Base-by-base conservation (phyloP, 92 coral and sea anemone genomes). In the Bergia sp. region DNA sequence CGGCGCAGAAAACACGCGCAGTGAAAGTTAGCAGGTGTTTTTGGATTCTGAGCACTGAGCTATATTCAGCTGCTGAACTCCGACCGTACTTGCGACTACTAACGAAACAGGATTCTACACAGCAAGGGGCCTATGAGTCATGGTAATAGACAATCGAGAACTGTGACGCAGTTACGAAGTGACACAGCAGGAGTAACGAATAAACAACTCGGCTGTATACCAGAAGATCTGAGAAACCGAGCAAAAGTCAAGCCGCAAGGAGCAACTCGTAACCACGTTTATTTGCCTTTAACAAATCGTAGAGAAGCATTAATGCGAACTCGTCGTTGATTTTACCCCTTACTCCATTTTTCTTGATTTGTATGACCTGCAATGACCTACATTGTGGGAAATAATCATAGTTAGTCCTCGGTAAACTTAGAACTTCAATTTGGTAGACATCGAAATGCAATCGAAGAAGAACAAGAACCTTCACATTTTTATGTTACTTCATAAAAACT, bases 201-300 rank as follows among this genome's bases (percentile, higher is more conserved):
- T 43, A 67, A 82, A 82, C 67, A 66, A 69, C 43, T 7, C 36
- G 39, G 61, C 64, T 43, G 37, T 61, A 66, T 7, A 47, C 43
- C 44, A 82, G 42, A 50, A 82, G 76, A 67, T 66, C 76, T 29
- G 29, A 82, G 77, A 82, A 21, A n/a, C 49, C 13, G 9, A 66
- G 86, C 77, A 66, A 20, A 73, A 38, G 43, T 73, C 21, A 39
- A 82, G 42, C 13, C n/a, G 61, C 6, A 81, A 61, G 55, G 73
- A 81, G 23, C 44, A 67, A 53, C 15, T 10, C 13, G 49, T 38
- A 29, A 21, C 16, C 23, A 81, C 38, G 44, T 50, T 4, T 29
- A 50, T 2, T 10, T 80, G 16, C 64, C 37, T 11, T 57, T 20
- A 2, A 15, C 57, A 6, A 79, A 78, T 8, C 37, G 10, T 6